A percentile compares a stretch with the other conserved stretches of the same genome.
These are phyloP conservation scores for Coecobrya sp. DNA, from an alignment of 2,888 invertebrate species.

Conservation along the genomic window DNA sequence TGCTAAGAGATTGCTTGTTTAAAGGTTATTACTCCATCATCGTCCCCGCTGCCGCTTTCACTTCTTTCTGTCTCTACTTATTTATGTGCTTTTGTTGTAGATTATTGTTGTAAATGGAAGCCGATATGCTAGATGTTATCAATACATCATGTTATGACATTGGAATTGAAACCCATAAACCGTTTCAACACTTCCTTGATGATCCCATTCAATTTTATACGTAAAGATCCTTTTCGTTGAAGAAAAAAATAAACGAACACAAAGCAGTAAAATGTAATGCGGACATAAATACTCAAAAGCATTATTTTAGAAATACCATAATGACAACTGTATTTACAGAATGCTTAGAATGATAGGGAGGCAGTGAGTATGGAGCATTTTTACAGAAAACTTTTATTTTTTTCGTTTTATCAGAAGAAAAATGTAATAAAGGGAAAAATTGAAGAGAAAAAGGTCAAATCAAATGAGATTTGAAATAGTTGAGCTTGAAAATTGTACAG, in stretches of 20 bases:
- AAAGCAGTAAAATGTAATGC: constrained; percentile 42
- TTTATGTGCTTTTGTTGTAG: constrained; percentile 38
- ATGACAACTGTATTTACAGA: constrained; percentile 1
- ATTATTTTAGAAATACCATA: constrained; percentile 39
- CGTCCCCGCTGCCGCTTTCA: neutral
- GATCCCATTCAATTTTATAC: constrained; percentile 54
- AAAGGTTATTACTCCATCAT: constrained; percentile 63
- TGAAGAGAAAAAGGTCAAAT: constrained; percentile 37
- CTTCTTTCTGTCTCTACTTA: neutral
- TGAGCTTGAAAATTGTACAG: constrained; percentile 13
- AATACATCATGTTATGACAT: constrained; percentile 67
- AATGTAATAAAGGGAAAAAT: constrained; percentile 17
- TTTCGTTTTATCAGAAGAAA: constrained; percentile 3
- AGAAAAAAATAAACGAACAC: neutral
- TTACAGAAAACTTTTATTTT: neutral
- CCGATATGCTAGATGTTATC: constrained; percentile 45
- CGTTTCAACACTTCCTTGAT: constrained; percentile 60
- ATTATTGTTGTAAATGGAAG: constrained; percentile 52
- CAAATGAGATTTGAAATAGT: constrained; percentile 51
- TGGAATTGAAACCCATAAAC: constrained; percentile 60
- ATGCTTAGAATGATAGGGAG: neutral
- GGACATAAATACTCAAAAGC: constrained; percentile 47
- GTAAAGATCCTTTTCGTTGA: neutral
- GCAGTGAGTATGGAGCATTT: neutral
- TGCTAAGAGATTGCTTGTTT: constrained; percentile 58